Conservation (phyloP, 2,113 vertebrate genomes). For the Morone saxatilis region DNA sequence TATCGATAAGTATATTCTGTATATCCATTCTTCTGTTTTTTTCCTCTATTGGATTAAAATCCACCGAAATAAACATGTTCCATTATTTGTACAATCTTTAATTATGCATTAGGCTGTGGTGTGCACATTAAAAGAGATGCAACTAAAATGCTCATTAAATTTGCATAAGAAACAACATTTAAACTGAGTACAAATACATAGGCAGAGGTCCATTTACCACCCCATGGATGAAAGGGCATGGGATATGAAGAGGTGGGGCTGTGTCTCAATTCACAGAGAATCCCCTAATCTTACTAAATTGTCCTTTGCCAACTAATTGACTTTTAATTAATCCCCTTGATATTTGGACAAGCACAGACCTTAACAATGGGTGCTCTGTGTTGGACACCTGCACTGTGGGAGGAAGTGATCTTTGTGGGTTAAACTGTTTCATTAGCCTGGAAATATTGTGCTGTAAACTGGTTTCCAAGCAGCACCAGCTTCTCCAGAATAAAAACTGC, state of each 20-base stretch:
- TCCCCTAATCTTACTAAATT: conserved; percentile 85
- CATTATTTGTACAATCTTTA: conserved; percentile 82
- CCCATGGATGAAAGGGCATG: conserved; percentile 77
- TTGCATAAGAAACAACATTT: conserved; percentile 81
- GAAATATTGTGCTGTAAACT: not conserved
- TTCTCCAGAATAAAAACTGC: not conserved
- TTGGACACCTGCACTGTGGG: conserved; percentile 62
- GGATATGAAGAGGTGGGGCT: conserved; percentile 62
- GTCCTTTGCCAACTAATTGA: conserved; percentile 90
- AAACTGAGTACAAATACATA: conserved; percentile 73
- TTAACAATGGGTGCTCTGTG: conserved; percentile 88
- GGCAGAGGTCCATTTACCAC: conserved; percentile 73
- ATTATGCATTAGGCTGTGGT: conserved; percentile 85
- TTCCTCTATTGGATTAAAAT: conserved; percentile 39
- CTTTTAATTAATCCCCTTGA: conserved; percentile 96
- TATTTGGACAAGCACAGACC: conserved; percentile 91
- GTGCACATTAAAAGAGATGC: conserved; percentile 76
- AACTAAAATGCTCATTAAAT: conserved; percentile 75
- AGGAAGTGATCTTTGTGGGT: conserved; percentile 9
- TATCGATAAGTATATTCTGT: not conserved
- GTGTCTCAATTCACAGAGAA: conserved; percentile 68
- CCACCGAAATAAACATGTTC: conserved; percentile 71
- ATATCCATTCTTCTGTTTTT: not conserved
- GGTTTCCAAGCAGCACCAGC: not conserved
- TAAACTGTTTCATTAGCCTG: not conserved